These are phyloP conservation scores for Cydia amplana DNA, from an alignment of 1,140 invertebrate genomes.

Conservation along the genomic window DNA sequence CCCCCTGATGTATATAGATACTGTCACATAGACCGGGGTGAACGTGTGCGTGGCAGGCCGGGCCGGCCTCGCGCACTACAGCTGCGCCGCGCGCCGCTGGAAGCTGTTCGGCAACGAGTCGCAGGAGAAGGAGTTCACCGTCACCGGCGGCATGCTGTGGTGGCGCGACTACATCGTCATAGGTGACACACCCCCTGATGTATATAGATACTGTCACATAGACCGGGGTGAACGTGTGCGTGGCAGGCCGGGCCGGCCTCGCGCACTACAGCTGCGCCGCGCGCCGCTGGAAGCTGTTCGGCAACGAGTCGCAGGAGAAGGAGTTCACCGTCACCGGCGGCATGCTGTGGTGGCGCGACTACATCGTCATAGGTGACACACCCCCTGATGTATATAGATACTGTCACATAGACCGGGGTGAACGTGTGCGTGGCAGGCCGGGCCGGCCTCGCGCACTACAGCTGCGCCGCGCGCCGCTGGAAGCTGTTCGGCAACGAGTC, in stretches of 20 bases:
- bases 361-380: no score
- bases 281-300: no score
- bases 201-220: no score
- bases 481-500: conserved; percentile 88
- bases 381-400: no score
- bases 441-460: conserved; percentile 81
- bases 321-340: conserved; percentile 56
- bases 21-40: conserved; percentile 70
- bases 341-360: conserved; percentile 61
- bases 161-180: conserved; percentile 78
- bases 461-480: no score
- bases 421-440: conserved; percentile 96
- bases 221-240: no score
- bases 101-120: conserved; percentile 88
- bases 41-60: conserved; percentile 96
- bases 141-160: conserved; percentile 97
- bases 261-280: no score
- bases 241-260: no score
- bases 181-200: neutral
- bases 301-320: no score
- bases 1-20: no score
- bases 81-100: no score
- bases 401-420: conserved; percentile 70
- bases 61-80: conserved; percentile 81
- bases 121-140: conserved; percentile 98